Percentiles rank a stretch among this genome's conserved stretches.
Evolutionary conservation across 2,113 vertebrate genomes (phyloP).

Genomic region (Amphiprion percula): DNA sequence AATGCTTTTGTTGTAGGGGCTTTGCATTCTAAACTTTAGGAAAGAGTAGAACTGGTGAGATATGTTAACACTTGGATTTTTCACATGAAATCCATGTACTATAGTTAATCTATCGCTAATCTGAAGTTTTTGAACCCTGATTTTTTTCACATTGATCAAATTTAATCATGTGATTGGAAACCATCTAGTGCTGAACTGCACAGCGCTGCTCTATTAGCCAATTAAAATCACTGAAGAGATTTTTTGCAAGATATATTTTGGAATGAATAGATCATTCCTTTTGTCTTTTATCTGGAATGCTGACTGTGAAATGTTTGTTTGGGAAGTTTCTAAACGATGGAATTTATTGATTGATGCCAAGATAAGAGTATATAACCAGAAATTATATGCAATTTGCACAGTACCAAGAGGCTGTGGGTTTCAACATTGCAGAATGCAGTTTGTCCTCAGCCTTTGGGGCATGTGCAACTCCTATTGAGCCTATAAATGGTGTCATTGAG

Average conservation of each 20-base stretch:
- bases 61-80: not conserved
- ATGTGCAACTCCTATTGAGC: not conserved
- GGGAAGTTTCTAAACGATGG: not conserved
- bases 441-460: not conserved
- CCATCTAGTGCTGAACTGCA: not conserved
- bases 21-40: not conserved
- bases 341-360: not conserved
- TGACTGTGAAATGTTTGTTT: not conserved
- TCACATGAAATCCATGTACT: not conserved
- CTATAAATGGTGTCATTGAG: slow-evolving; percentile 11
- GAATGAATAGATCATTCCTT: not conserved
- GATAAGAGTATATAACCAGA: not conserved
- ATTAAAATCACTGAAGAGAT: not conserved
- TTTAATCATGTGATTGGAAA: not conserved
- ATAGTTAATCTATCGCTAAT: not conserved
- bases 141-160: not conserved
- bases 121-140: not conserved
- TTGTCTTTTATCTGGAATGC: too few relatives aligned
- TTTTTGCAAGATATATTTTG: not conserved
- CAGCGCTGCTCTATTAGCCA: not conserved
- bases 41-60: not conserved
- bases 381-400: not conserved
- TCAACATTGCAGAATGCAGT: not conserved
- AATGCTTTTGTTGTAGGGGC: too few relatives aligned
- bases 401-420: not conserved